phyloP scores from a whole-genome alignment of 2,797 vertebrate species.

The Dryobates pubescens region DNA sequence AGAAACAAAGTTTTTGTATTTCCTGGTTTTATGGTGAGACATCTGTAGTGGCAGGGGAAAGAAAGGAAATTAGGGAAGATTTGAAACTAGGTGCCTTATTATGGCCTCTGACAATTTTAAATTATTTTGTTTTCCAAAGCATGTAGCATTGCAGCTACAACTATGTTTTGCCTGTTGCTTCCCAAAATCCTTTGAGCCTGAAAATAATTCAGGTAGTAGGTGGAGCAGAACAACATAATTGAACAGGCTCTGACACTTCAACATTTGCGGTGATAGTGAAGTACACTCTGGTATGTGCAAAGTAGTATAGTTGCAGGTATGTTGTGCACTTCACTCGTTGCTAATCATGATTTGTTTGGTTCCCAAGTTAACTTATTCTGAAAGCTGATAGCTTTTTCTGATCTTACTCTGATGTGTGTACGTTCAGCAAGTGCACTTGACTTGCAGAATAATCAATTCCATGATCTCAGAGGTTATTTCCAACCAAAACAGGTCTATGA shows the following conservation, averaged over 20 bases:
- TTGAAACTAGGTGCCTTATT: neutral
- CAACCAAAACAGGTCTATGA: too few relatives aligned
- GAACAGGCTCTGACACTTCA: neutral
- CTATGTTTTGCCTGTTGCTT: neutral
- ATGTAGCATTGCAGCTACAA: neutral
- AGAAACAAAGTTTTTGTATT: conserved; percentile 15
- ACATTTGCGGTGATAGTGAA: fast-evolving
- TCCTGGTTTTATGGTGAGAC: neutral
- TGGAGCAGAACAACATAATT: fast-evolving
- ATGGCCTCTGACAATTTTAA: neutral
- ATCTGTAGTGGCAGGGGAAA: neutral
- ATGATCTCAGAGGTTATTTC: neutral
- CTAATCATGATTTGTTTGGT: neutral
- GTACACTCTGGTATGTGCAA: too few relatives aligned
- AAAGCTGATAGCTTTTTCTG: neutral
- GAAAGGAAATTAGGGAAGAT: neutral
- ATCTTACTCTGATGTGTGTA: fast-evolving
- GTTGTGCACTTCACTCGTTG: neutral
- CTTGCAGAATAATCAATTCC: neutral
- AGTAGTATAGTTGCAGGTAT: neutral
- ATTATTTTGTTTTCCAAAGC: neutral
- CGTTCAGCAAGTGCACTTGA: neutral
- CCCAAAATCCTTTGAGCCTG: neutral
- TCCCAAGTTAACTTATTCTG: neutral
- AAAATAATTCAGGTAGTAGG: neutral